phyloP scores from a whole-genome alignment of 1,140 invertebrate genomes.

The Mya arenaria region DNA sequence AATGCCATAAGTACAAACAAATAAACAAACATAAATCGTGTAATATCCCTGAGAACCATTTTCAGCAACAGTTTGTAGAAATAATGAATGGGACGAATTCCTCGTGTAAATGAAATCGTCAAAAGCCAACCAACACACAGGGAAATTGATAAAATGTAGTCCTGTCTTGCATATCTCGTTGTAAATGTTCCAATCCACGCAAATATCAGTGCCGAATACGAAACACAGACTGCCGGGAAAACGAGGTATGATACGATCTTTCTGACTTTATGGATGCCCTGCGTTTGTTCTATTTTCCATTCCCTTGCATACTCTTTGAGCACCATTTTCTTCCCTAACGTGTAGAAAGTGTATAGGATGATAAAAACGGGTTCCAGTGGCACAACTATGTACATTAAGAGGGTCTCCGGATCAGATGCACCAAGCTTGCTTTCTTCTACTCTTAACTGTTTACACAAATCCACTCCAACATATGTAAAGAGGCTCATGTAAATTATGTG shows the following conservation, averaged over 20 bases:
- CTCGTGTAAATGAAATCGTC: conserved; percentile 73
- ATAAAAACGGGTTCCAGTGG: conserved; percentile 68
- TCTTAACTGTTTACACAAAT: conserved; percentile 50
- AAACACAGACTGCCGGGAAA: conserved; percentile 49
- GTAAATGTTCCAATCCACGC: conserved; percentile 69
- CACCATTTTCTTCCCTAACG: neutral
- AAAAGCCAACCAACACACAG: conserved; percentile 75
- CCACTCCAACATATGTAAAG: conserved; percentile 65
- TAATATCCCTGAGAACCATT: conserved; percentile 75
- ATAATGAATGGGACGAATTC: conserved; percentile 73
- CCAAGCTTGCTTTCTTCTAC: conserved; percentile 40
- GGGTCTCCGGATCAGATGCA: conserved; percentile 22
- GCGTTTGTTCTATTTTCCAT: neutral
- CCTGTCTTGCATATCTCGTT: conserved; percentile 57
- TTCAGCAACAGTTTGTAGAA: conserved; percentile 76
- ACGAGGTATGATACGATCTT: conserved; percentile 48
- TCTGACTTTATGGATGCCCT: neutral
- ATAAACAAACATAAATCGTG: conserved; percentile 75
- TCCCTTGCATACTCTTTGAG: conserved; percentile 9
- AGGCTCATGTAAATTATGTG: conserved; percentile 75
- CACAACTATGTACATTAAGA: conserved; percentile 61
- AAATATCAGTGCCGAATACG: conserved; percentile 65
- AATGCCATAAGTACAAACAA: conserved; percentile 75
- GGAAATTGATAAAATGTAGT: conserved; percentile 68
- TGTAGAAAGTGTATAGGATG: conserved; percentile 58